A percentile compares a stretch with the other conserved stretches of the same genome.
Conservation (phyloP, 2,113 vertebrate species). For the Clarias magur region DNA sequence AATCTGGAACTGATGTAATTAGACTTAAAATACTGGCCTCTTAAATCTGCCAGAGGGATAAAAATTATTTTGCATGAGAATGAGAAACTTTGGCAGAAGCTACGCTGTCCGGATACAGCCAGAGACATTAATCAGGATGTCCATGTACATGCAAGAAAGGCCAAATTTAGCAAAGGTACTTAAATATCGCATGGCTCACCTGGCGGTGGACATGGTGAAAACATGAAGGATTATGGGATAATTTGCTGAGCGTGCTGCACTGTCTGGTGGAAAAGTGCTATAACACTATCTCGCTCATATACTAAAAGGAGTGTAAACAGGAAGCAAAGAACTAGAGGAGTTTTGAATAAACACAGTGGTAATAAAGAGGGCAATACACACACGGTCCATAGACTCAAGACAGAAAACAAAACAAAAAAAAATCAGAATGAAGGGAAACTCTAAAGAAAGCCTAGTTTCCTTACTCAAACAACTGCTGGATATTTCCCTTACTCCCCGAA, state of each 20-base stretch:
- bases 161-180: neutral
- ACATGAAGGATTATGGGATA: neutral
- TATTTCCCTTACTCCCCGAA: slow-evolving; percentile 4
- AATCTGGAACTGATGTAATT: neutral
- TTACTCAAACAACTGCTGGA: slow-evolving; percentile 16
- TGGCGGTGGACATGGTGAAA: neutral
- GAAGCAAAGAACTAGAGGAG: neutral
- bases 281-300: neutral
- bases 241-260: neutral
- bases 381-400: neutral
- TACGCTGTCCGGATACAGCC: neutral
- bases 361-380: slow-evolving; percentile 11
- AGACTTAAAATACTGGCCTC: neutral
- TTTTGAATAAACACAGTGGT: slow-evolving; percentile 5
- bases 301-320: neutral
- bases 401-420: neutral
- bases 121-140: neutral
- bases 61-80: neutral
- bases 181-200: neutral
- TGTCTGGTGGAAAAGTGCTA: too few species aligned
- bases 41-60: neutral
- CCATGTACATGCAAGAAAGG: neutral
- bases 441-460: slow-evolving; percentile 4
- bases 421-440: neutral
- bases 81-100: neutral